phyloP scores from a whole-genome alignment of 2,113 vertebrate genomes.

The Indicator indicator region DNA sequence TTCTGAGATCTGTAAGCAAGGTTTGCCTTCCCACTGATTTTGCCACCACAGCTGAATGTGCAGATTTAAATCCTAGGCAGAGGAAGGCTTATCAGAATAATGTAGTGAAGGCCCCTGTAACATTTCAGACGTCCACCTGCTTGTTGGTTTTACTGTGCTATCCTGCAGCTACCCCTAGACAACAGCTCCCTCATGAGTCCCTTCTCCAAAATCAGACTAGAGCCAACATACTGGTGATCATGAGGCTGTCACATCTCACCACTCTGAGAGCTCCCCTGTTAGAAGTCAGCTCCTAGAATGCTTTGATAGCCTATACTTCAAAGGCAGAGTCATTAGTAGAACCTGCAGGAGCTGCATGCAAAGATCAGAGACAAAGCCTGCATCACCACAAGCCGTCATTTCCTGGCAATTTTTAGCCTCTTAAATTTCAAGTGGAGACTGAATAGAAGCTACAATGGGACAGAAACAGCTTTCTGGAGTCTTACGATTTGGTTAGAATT shows the following conservation, averaged over 20 bases:
- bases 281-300: not conserved
- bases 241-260: not conserved
- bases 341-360: not conserved
- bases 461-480: not conserved
- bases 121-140: not conserved
- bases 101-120: not conserved
- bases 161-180: not conserved
- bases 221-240: not conserved
- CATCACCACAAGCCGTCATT: not conserved
- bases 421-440: not conserved
- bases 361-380: not conserved
- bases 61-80: not conserved
- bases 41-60: not conserved
- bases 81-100: not conserved
- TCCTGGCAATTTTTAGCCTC: not conserved
- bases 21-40: not conserved
- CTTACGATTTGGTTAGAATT: not conserved
- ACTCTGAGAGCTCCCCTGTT: rapidly evolving
- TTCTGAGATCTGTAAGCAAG: not conserved
- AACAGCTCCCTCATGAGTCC: not conserved
- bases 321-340: not conserved
- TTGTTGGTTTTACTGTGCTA: not conserved
- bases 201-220: not conserved
- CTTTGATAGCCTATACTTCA: not conserved
- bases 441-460: not conserved